Evolutionary conservation across 1,140 invertebrate species (phyloP).

Genomic region (Hylyphantes graminicola): DNA sequence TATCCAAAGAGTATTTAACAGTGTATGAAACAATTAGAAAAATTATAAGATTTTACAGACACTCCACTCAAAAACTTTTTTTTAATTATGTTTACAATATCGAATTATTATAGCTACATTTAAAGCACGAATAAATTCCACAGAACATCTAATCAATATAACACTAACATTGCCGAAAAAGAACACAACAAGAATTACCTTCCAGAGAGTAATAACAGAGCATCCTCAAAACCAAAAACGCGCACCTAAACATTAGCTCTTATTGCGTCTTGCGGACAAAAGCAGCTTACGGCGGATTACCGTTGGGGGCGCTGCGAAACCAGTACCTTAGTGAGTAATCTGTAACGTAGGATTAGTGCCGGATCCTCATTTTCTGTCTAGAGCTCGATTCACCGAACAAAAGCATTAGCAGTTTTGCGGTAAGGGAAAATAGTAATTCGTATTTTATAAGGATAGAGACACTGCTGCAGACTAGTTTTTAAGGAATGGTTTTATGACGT

Average conservation of each 20-base stretch:
- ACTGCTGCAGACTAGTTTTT: too few species aligned
- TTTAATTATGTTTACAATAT: too few species aligned
- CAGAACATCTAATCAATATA: too few species aligned
- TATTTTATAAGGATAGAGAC: too few species aligned
- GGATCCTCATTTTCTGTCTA: constrained; percentile 20
- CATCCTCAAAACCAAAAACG: neutral
- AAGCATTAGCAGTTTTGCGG: constrained; percentile 20
- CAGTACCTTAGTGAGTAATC: constrained; percentile 45
- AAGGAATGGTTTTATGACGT: too few species aligned
- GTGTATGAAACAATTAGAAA: too few species aligned
- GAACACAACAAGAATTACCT: neutral
- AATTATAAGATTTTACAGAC: too few species aligned
- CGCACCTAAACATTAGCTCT: constrained; percentile 44
- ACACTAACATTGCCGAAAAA: neutral
- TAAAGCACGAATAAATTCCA: too few species aligned
- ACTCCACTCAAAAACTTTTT: too few species aligned
- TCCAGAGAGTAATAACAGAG: neutral
- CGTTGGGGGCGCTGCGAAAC: neutral
- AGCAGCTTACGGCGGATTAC: constrained; percentile 47
- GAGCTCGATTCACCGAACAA: constrained; percentile 4
- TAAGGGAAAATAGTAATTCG: neutral
- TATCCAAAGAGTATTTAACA: too few species aligned
- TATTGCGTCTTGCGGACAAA: constrained; percentile 28
- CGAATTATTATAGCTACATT: too few species aligned
- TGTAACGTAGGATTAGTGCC: constrained; percentile 31